These are phyloP conservation scores for Leptonema lineaticorne DNA, from an alignment of 1,140 invertebrate genomes.

Conservation along the genomic window DNA sequence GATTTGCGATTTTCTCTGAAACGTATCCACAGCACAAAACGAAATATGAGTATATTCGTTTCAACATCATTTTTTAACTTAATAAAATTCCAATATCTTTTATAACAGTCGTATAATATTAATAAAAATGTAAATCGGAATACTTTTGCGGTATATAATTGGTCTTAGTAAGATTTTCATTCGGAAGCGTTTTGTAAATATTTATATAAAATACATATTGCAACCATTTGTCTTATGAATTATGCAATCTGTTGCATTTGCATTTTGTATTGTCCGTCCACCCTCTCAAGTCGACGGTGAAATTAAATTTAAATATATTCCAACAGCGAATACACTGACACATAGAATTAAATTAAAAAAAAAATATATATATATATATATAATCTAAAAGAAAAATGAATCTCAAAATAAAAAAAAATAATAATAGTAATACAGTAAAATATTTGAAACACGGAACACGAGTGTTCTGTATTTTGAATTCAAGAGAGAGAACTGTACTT, in stretches of 20 bases:
- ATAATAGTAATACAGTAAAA: neutral
- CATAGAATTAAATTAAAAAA: neutral
- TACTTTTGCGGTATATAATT: too few relatives aligned
- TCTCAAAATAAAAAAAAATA: neutral
- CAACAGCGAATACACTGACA: neutral
- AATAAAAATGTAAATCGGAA: too few relatives aligned
- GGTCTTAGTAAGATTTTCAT: neutral
- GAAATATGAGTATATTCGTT: too few relatives aligned
- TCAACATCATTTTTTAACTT: too few relatives aligned
- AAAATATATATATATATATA: too few relatives aligned
- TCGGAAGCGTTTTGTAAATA: conserved; percentile 5
- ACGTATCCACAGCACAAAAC: too few relatives aligned
- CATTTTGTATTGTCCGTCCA: conserved; percentile 17
- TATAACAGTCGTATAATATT: too few relatives aligned
- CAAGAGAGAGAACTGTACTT: neutral
- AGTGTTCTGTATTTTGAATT: neutral
- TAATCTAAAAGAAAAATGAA: neutral
- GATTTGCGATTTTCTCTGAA: too few relatives aligned
- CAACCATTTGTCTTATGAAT: conserved; percentile 19
- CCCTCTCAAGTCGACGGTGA: conserved; percentile 12
- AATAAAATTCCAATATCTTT: too few relatives aligned
- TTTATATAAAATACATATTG: too few relatives aligned
- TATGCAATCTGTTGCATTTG: conserved; percentile 22
- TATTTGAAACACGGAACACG: neutral
- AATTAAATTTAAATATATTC: conserved; percentile 18